Evolutionary conservation across 2,113 vertebrate species (phyloP).

Genomic region (Leuciscus idus): DNA sequence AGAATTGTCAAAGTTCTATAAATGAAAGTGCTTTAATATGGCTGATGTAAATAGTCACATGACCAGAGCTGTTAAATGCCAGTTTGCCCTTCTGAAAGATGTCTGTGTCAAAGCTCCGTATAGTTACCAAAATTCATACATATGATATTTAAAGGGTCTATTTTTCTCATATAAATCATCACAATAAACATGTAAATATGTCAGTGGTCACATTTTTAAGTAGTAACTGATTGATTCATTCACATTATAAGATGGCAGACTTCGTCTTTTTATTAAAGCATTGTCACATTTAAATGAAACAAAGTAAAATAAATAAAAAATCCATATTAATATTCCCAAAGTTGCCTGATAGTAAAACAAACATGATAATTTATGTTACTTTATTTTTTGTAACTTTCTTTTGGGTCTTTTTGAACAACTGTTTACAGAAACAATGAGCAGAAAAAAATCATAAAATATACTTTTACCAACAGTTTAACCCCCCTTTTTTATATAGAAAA

Average conservation of each 20-base stretch:
- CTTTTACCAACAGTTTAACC: not conserved
- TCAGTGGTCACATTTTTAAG: not conserved
- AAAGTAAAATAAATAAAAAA: not conserved
- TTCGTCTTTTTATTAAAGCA: not conserved
- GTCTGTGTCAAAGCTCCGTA: not conserved
- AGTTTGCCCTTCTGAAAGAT: not conserved
- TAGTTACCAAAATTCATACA: not conserved
- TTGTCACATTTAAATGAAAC: not conserved
- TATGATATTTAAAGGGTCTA: not conserved
- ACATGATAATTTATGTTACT: not conserved
- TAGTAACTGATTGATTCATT: not conserved
- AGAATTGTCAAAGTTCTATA: not conserved
- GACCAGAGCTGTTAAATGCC: not conserved
- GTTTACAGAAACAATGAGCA: not conserved
- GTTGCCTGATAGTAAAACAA: not conserved
- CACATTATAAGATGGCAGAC: not conserved
- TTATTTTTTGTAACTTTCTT: not conserved
- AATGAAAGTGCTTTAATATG: not conserved
- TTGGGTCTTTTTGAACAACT: not conserved
- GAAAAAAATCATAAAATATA: not conserved
- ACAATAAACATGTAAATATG: not conserved
- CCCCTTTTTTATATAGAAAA: not conserved
- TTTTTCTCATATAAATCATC: not conserved
- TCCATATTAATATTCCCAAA: not conserved
- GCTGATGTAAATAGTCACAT: not conserved